Base-by-base conservation (phyloP, 2,113 vertebrate genomes). In the Tachysurus fulvidraco region DNA sequence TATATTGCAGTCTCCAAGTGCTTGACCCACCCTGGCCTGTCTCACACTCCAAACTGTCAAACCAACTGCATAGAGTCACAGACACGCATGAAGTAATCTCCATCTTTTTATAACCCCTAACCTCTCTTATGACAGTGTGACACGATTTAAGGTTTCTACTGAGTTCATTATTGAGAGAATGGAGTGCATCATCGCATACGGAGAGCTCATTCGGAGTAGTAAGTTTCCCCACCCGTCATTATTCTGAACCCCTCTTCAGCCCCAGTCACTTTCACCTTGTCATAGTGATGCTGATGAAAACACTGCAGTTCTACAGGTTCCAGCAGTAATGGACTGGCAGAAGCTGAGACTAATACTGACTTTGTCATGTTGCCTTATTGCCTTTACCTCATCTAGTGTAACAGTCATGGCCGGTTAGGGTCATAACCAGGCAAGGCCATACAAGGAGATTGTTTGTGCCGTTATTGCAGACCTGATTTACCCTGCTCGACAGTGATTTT, bases 21-120 rank as follows among this genome's bases (percentile, higher is more conserved):
- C 41, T 86, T 60, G 76, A 85, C 85, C 5, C 71, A 10, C 54
- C 59, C 54, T 19, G 62, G 44, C 30, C 64, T 73, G 74, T 87
- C 65, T 78, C 36, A 54, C 30, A 60, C 71, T 67, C 71, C 8
- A 46, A 69, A 69, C 89, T 85, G 64, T 74, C 52, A 65, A 83
- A 83, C 76, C 71, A 71, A 30, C 50, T 41, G 52, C 60, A 80
- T 12, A 80, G 74, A 89, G 76, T 57, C 79, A 60, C 57, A 84
- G 81, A 83, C 83, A 50, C 23, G 55, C 64, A 71, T 84, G 83
- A 86, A 86, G 90, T 89, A 83, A 89, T 89, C 77, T 41, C 77
- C 50, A 9, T n/a, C 57, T 74, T 81, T 81, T 69, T 83, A 82
- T 87, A 85, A 85, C 82, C 12, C 7, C 55, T 81, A 85, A 80